Percentiles rank a stretch among this genome's conserved stretches.
These are phyloP conservation scores for Myotis brandtii DNA, from an alignment of 2,113 vertebrate species.

Conservation along the genomic window DNA sequence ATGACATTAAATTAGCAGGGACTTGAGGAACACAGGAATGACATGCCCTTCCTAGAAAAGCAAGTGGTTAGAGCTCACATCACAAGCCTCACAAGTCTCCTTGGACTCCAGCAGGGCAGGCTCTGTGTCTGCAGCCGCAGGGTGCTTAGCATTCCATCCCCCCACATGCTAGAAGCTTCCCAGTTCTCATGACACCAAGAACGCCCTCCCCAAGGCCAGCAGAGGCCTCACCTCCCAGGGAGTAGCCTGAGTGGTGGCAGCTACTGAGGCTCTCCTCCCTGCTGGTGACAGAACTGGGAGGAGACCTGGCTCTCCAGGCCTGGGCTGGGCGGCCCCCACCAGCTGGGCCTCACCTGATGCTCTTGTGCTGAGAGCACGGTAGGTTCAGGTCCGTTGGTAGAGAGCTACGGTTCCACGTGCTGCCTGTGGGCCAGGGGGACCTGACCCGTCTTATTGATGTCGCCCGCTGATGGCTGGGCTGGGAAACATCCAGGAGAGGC, in stretches of 20 bases:
- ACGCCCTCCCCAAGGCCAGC: neutral
- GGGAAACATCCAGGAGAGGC: neutral
- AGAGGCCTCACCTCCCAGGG: neutral
- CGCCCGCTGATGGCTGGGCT: neutral
- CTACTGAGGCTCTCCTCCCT: neutral
- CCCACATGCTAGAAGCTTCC: neutral
- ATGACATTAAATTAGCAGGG: constrained; percentile 7
- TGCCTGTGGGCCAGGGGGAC: accelerated
- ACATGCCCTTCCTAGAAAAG: neutral
- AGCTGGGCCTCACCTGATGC: neutral
- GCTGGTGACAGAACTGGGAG: too few species aligned
- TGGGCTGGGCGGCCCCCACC: accelerated
- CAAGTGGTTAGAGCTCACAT: neutral
- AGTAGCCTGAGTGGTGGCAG: neutral
- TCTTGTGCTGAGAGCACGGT: neutral
- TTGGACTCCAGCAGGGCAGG: neutral
- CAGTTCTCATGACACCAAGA: neutral
- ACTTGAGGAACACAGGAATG: neutral
- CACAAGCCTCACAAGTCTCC: accelerated
- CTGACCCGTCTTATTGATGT: neutral
- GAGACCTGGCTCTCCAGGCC: too few species aligned
- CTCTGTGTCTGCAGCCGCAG: accelerated
- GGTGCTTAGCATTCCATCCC: accelerated
- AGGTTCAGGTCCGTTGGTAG: too few species aligned
- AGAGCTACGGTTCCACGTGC: accelerated